These are phyloP conservation scores for Acipenser ruthenus DNA, from an alignment of 2,797 vertebrate genomes.

Conservation along the genomic window DNA sequence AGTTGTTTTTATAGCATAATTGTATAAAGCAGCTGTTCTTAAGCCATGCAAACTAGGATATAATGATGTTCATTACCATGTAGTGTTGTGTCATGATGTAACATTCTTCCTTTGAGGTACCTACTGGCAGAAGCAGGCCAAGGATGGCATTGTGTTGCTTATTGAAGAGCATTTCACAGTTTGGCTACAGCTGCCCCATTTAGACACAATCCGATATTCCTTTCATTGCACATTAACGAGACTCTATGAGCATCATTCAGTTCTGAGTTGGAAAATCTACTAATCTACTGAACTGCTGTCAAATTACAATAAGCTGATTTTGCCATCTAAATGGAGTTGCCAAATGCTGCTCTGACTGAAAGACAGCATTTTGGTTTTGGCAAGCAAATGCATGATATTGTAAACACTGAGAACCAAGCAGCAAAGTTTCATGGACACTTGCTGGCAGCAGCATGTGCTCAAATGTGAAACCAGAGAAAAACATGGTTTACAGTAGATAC, in stretches of 20 bases:
- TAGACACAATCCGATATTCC: constrained; percentile 16
- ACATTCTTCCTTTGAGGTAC: background rate
- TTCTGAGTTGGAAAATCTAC: constrained; percentile 23
- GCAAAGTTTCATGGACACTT: background rate
- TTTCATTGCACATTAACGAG: constrained; percentile 38
- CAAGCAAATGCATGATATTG: background rate
- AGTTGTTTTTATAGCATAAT: background rate
- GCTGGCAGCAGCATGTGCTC: background rate
- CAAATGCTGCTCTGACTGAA: constrained; percentile 15
- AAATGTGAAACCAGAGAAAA: background rate
- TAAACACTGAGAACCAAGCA: background rate
- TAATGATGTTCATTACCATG: background rate
- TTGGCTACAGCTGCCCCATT: background rate
- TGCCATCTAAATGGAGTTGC: constrained; percentile 13
- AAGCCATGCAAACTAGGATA: background rate
- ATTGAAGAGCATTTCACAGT: constrained; percentile 7
- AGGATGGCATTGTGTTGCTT: background rate
- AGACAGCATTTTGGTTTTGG: constrained; percentile 11
- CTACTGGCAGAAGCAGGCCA: background rate
- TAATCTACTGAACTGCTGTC: no score
- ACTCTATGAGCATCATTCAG: constrained; percentile 7
- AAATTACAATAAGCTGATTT: no score
- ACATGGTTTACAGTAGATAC: background rate
- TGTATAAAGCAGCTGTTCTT: background rate
- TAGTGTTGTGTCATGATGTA: background rate